A percentile compares a stretch with the other conserved stretches of the same genome.
Evolutionary conservation across 2,113 vertebrate genomes (phyloP).

Genomic region (Daphoenositta chrysoptera): DNA sequence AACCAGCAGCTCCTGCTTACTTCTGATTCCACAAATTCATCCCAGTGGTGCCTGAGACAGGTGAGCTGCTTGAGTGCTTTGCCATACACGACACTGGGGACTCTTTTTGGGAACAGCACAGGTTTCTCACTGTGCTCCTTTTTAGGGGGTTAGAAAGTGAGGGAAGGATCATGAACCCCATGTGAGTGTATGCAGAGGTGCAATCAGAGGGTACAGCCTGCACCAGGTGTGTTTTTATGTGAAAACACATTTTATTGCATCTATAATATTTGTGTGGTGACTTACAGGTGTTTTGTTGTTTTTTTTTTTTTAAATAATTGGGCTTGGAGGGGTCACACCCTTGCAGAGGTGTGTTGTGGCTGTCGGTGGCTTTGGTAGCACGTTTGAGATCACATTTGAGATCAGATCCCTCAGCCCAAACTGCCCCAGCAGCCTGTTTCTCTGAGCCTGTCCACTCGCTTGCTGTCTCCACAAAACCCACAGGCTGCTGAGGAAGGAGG

Average conservation of each 20-base stretch:
- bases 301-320: accelerated
- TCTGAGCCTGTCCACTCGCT: not conserved
- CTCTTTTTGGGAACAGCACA: not conserved
- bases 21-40: not conserved
- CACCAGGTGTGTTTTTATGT: not conserved
- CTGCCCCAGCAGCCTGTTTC: not conserved
- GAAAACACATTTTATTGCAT: not conserved
- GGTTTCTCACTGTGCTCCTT: not conserved
- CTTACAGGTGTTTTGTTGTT: not conserved
- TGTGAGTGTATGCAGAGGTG: accelerated
- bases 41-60: accelerated
- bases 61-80: accelerated
- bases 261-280: not conserved
- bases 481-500: not conserved
- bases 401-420: not conserved
- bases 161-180: accelerated
- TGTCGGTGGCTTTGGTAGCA: accelerated
- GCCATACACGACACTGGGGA: not conserved
- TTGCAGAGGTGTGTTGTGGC: not conserved
- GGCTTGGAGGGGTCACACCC: not conserved
- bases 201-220: not conserved
- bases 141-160: not conserved
- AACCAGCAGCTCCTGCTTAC: not conserved
- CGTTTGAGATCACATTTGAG: too few relatives aligned
- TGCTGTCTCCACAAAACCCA: not conserved